phyloP scores from a whole-genome alignment of 1,140 invertebrate species.

The Yoshiicerus persimilis region DNA sequence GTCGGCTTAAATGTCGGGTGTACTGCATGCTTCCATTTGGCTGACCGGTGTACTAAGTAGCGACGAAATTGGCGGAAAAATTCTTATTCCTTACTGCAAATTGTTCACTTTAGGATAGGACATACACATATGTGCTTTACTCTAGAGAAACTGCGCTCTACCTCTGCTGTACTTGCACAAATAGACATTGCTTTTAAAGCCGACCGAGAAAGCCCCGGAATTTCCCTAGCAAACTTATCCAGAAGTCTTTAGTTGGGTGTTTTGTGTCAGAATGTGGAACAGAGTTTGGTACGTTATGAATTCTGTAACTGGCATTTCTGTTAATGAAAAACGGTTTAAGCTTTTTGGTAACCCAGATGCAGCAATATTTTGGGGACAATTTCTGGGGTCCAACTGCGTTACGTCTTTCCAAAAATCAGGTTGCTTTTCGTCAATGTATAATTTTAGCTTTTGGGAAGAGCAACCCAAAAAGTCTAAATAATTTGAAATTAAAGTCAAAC shows the following conservation, averaged over 20 bases:
- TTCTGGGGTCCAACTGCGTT: not conserved
- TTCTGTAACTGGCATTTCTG: not conserved
- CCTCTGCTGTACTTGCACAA: no score
- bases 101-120: no score
- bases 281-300: not conserved
- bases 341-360: not conserved
- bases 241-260: not conserved
- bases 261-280: not conserved
- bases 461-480: not conserved
- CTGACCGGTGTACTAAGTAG: no score
- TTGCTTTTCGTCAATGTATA: not conserved
- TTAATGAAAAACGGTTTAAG: not conserved
- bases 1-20: no score
- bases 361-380: not conserved
- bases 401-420: slow-evolving; percentile 23
- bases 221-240: not conserved
- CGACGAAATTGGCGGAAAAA: no score
- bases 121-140: not conserved
- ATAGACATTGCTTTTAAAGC: not conserved
- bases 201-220: not conserved
- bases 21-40: no score
- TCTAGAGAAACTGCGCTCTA: not conserved
- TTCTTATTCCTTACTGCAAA: no score
- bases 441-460: not conserved
- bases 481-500: not conserved